Conservation (phyloP, 2,888 invertebrate genomes). For the Cynaeus angustus region DNA sequence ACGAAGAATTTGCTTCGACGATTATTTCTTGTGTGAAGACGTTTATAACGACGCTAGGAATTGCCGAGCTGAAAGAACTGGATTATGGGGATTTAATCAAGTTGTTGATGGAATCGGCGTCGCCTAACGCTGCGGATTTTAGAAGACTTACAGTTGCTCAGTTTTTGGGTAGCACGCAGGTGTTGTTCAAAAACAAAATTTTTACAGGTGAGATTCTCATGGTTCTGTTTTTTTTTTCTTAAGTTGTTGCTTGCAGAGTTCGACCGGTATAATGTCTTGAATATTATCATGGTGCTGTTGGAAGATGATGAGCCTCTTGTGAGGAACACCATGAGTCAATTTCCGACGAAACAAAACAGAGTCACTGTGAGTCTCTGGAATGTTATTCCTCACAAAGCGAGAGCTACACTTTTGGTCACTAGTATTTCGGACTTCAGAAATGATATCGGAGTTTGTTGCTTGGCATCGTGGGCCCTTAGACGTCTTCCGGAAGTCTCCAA, state of each 20-base stretch:
- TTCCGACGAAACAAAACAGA: slow-evolving; percentile 21
- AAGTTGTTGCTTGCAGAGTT: slow-evolving; percentile 50
- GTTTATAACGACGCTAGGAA: slow-evolving; percentile 59
- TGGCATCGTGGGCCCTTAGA: slow-evolving; percentile 64
- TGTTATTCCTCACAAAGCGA: slow-evolving; percentile 64
- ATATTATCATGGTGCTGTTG: slow-evolving; percentile 71
- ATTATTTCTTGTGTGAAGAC: slow-evolving; percentile 63
- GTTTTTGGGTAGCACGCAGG: slow-evolving; percentile 54
- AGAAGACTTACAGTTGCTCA: slow-evolving; percentile 60
- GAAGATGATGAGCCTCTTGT: slow-evolving; percentile 74
- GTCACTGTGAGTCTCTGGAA: slow-evolving; percentile 54
- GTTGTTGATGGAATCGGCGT: slow-evolving; percentile 60
- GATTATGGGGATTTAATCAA: slow-evolving; percentile 54
- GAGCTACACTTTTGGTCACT: slow-evolving; percentile 61
- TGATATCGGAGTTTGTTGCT: slow-evolving; percentile 60
- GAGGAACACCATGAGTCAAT: slow-evolving; percentile 65
- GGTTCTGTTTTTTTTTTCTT: neutral
- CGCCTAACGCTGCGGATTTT: slow-evolving; percentile 61
- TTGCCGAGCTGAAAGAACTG: slow-evolving; percentile 56
- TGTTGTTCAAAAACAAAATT: slow-evolving; percentile 25
- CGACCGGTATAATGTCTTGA: slow-evolving; percentile 59
- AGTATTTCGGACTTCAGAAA: slow-evolving; percentile 16
- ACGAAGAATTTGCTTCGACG: slow-evolving; percentile 65
- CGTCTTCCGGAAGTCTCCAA: slow-evolving; percentile 58
- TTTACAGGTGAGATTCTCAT: slow-evolving; percentile 3